phyloP scores from a whole-genome alignment of 2,797 vertebrate species.

The Meriones psammophilus region DNA sequence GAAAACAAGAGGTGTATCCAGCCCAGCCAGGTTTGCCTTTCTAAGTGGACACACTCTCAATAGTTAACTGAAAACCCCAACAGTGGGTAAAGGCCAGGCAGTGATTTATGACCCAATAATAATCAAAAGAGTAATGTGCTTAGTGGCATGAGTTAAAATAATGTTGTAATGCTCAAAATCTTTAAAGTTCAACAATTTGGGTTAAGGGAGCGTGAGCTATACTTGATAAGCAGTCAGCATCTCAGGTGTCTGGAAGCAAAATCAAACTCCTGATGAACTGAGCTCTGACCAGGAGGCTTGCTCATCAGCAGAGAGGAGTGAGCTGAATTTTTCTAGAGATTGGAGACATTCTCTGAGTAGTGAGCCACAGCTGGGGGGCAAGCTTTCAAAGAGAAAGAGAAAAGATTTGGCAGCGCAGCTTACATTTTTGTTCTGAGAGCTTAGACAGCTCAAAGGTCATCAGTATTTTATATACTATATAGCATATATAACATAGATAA shows the following conservation, averaged over 20 bases:
- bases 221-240: slow-evolving; percentile 13
- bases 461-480: neutral
- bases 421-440: neutral
- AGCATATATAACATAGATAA: no score
- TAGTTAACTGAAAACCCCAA: neutral
- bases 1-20: neutral
- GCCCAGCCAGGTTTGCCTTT: neutral
- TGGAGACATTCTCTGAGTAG: neutral
- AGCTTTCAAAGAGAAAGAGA: neutral
- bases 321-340: neutral
- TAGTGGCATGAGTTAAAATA: slow-evolving; percentile 69
- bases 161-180: neutral
- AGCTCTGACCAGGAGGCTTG: neutral
- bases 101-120: slow-evolving; percentile 37
- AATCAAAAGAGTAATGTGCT: slow-evolving; percentile 49
- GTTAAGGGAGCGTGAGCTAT: slow-evolving; percentile 54
- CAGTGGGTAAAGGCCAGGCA: neutral
- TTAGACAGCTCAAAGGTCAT: slow-evolving; percentile 10
- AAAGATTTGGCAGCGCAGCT: neutral
- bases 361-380: slow-evolving; percentile 7
- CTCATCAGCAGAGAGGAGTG: slow-evolving; percentile 3
- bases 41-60: slow-evolving; percentile 5
- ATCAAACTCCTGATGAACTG: slow-evolving; percentile 51
- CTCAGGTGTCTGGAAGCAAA: slow-evolving; percentile 13
- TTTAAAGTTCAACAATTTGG: slow-evolving; percentile 65